Base-by-base conservation (phyloP, 1,140 invertebrate species). In the Pantala flavescens region DNA sequence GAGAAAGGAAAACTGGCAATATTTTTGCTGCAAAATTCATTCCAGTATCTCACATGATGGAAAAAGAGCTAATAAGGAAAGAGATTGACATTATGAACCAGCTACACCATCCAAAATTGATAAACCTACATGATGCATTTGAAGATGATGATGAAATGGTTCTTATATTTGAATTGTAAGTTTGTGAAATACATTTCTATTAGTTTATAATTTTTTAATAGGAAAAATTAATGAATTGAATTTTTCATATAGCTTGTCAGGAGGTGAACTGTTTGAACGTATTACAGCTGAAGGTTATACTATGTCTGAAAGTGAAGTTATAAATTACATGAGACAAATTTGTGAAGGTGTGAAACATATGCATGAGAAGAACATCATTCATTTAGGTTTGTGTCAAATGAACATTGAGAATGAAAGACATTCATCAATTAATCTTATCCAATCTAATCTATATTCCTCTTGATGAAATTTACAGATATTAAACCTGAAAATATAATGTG, bases 401-500 rank as follows among this genome's bases (percentile, higher is more conserved):
- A 36, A 72, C 9, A 2, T 3, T 21, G 14, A 3, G n/a, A 70
- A 14, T 63, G n/a, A 21, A 70, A 70, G n/a, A 70, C 2, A 24
- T 24, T 70, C 11, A 5, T 70, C 23, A 21, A 72, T 72, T 3
- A 2, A 24, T 24, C 23, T 72, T 42, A 24, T 5, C n/a, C 28
- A 72, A 72, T 21, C 19, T 70, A 70, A 70, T 70, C 11, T 36
- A 5, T 36, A 5, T 36, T 9, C n/a, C 70, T 21, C 70, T 70
- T n/a, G 77, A 74, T 76, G 77, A 71, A 77, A 43, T 76, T 81
- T 82, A 5, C 78, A 88, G 93, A 96, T 81, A 91, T 96, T 76
- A 96, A 98, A 84, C 98, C 98, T 0, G 98, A 99, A 81, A 99
- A 99, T 82, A 98, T 99, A 74, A 98, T 99, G 96, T 99, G 97